These are phyloP conservation scores for Chinchilla lanigera DNA, from an alignment of 2,113 vertebrate genomes.

Conservation along the genomic window DNA sequence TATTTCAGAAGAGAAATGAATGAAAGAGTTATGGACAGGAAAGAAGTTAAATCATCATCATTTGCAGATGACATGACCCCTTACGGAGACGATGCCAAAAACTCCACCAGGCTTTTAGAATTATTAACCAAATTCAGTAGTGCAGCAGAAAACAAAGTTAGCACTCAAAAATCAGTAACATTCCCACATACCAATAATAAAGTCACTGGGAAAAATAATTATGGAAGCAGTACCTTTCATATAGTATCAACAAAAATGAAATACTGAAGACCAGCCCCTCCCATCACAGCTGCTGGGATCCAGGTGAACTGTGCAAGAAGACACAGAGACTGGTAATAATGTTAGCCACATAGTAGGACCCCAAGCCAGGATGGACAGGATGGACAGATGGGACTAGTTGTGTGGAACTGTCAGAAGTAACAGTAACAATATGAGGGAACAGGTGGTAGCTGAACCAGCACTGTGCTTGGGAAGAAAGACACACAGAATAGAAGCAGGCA, in stretches of 20 bases:
- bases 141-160: neutral
- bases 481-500: too few species aligned
- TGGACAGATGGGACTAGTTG: too few species aligned
- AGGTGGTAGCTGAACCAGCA: too few species aligned
- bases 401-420: too few species aligned
- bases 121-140: neutral
- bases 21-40: neutral
- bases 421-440: too few species aligned
- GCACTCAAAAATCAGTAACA: neutral
- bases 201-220: neutral
- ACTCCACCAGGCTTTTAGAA: neutral
- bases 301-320: too few species aligned
- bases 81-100: neutral
- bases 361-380: too few species aligned
- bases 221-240: neutral
- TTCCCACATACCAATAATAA: neutral
- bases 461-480: too few species aligned
- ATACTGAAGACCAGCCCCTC: neutral
- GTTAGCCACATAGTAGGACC: too few species aligned
- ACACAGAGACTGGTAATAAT: too few species aligned
- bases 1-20: neutral
- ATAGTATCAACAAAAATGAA: neutral
- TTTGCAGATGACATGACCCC: neutral
- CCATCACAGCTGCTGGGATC: too few species aligned
- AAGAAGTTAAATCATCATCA: neutral